phyloP scores from a whole-genome alignment of 2,888 invertebrate genomes.

The Agrilus mali region DNA sequence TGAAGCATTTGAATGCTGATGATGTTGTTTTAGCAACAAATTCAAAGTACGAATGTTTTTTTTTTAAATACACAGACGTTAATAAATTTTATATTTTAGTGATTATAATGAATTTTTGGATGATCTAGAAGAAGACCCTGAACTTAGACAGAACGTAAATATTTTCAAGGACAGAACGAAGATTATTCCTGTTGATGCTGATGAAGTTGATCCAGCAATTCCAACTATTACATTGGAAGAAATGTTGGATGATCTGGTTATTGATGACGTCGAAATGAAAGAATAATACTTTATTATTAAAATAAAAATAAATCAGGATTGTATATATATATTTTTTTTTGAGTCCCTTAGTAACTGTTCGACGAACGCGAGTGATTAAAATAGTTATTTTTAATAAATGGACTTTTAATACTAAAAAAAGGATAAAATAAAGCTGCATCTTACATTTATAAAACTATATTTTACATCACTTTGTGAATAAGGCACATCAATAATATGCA shows the following conservation, averaged over 20 bases:
- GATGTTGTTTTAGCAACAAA: conserved; percentile 48
- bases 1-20: conserved; percentile 72
- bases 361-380: too few species aligned
- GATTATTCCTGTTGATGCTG: conserved; percentile 43
- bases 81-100: conserved; percentile 36
- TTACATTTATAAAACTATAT: too few species aligned
- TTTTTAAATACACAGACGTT: conserved; percentile 3
- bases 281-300: conserved; percentile 25
- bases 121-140: conserved; percentile 91
- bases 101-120: conserved; percentile 94
- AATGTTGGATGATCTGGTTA: conserved; percentile 83
- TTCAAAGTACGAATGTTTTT: conserved; percentile 35
- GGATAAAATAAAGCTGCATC: too few species aligned
- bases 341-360: too few species aligned
- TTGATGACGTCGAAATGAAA: conserved; percentile 70
- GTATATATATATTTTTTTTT: too few species aligned
- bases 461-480: too few species aligned
- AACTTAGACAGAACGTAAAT: conserved; percentile 81
- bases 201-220: conserved; percentile 48
- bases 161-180: conserved; percentile 63
- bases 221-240: conserved; percentile 79
- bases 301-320: too few species aligned
- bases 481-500: too few species aligned
- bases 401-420: too few species aligned
- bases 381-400: too few species aligned